Evolutionary conservation across 1,140 invertebrate genomes (phyloP).

Genomic region (Copidosoma floridanum): DNA sequence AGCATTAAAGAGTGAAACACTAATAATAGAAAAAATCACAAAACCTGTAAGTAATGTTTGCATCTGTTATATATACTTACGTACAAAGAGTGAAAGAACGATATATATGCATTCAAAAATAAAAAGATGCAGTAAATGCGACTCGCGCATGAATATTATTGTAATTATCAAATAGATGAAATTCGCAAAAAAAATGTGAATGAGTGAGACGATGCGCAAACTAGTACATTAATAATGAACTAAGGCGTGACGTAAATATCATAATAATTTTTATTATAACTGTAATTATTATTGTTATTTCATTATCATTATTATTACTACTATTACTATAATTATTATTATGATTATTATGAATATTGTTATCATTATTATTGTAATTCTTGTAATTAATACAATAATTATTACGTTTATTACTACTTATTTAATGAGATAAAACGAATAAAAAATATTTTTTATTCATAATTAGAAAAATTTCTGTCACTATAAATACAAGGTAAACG

Average conservation of each 20-base stretch:
- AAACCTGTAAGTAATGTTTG: conserved; percentile 45
- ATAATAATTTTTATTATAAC: conserved; percentile 8
- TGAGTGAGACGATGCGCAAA: conserved; percentile 27
- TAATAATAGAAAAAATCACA: neutral
- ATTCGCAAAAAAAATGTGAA: conserved; percentile 29
- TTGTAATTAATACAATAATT: too few relatives aligned
- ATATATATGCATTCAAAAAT: conserved; percentile 4
- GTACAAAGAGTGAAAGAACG: conserved; percentile 36
- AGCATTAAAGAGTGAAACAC: neutral
- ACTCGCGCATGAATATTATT: conserved; percentile 25
- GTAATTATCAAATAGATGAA: conserved; percentile 39
- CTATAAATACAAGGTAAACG: too few relatives aligned
- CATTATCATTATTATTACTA: conserved; percentile 10
- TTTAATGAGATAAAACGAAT: too few relatives aligned
- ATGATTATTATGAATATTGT: neutral
- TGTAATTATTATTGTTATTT: conserved; percentile 13
- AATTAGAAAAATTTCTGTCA: too few relatives aligned
- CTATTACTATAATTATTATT: conserved; percentile 8
- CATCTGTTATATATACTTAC: conserved; percentile 32
- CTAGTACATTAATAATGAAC: conserved; percentile 28
- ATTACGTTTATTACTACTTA: too few relatives aligned
- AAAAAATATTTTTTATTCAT: too few relatives aligned
- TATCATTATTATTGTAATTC: conserved; percentile 10
- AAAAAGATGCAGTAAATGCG: conserved; percentile 20
- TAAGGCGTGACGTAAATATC: conserved; percentile 23